Evolutionary conservation across 2,888 invertebrate species (phyloP).

Genomic region (Octodonta nipae): DNA sequence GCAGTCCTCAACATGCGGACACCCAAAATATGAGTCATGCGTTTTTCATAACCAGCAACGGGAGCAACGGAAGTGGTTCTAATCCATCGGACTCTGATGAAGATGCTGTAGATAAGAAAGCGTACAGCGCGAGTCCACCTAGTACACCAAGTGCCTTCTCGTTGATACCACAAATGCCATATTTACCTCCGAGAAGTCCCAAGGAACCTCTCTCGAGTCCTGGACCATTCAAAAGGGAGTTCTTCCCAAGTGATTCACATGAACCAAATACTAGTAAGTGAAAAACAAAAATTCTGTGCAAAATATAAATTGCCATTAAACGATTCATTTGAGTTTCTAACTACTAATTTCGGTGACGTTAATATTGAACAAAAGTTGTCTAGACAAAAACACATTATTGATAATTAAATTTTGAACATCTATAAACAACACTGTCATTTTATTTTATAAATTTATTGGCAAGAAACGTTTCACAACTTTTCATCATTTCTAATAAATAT

Average conservation of each 20-base stretch:
- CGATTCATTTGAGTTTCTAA: no score
- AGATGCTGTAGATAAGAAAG: slow-evolving; percentile 42
- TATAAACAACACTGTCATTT: no score
- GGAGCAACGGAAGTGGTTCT: slow-evolving; percentile 43
- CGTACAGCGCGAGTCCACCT: slow-evolving; percentile 32
- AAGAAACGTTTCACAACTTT: no score
- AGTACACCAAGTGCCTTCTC: slow-evolving; percentile 42
- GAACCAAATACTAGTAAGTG: slow-evolving; percentile 80
- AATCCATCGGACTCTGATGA: slow-evolving; percentile 75
- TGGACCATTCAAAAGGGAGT: slow-evolving; percentile 47
- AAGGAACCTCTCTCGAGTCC: slow-evolving; percentile 39
- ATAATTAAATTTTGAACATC: no score
- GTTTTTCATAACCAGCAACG: slow-evolving; percentile 32
- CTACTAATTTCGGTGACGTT: no score
- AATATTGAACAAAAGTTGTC: no score
- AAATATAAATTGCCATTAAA: no score
- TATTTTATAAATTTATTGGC: no score
- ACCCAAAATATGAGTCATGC: slow-evolving; percentile 32
- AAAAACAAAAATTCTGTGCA: background rate
- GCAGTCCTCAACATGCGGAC: slow-evolving; percentile 69
- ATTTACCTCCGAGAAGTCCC: slow-evolving; percentile 49
- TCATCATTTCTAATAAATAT: no score
- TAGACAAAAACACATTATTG: no score
- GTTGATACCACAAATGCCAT: slow-evolving; percentile 32
- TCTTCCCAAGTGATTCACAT: slow-evolving; percentile 62